Percentiles rank a stretch among this genome's conserved stretches.
These are phyloP conservation scores for Pilophorus perplexus DNA, from an alignment of 2,888 invertebrate genomes.

Conservation along the genomic window DNA sequence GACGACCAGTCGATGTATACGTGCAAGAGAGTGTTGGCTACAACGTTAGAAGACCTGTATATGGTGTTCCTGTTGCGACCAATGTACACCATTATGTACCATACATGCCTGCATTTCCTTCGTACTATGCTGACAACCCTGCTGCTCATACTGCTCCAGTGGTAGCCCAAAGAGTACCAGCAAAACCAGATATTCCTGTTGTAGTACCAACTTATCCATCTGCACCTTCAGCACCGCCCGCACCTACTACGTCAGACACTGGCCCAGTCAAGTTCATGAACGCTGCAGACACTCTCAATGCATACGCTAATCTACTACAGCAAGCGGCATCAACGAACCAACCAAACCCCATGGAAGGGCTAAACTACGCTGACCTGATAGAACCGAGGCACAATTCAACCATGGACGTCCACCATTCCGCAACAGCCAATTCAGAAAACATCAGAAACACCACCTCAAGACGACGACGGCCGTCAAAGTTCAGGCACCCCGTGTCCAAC, in stretches of 20 bases:
- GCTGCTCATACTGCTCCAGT: conserved; percentile 4
- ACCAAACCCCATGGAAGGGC: not conserved
- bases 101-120: conserved; percentile 19
- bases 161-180: conserved; percentile 3
- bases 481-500: not conserved
- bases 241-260: not conserved
- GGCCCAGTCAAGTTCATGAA: conserved; percentile 11
- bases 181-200: not conserved
- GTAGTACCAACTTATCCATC: not conserved
- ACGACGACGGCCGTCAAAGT: not conserved
- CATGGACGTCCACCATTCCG: conserved; percentile 1
- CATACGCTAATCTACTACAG: conserved; percentile 17
- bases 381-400: conserved; percentile 27
- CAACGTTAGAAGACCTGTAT: conserved; percentile 3
- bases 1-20: conserved; percentile 28
- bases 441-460: not conserved
- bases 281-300: conserved; percentile 23
- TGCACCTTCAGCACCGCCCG: not conserved
- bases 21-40: conserved; percentile 32
- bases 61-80: conserved; percentile 1
- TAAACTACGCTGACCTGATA: conserved; percentile 16
- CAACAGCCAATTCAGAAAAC: not conserved
- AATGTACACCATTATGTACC: conserved; percentile 31
- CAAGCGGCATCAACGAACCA: not conserved
- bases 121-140: conserved; percentile 22